These are phyloP conservation scores for Onychorhynchus coronatus DNA, from an alignment of 2,113 vertebrate genomes.

Conservation along the genomic window DNA sequence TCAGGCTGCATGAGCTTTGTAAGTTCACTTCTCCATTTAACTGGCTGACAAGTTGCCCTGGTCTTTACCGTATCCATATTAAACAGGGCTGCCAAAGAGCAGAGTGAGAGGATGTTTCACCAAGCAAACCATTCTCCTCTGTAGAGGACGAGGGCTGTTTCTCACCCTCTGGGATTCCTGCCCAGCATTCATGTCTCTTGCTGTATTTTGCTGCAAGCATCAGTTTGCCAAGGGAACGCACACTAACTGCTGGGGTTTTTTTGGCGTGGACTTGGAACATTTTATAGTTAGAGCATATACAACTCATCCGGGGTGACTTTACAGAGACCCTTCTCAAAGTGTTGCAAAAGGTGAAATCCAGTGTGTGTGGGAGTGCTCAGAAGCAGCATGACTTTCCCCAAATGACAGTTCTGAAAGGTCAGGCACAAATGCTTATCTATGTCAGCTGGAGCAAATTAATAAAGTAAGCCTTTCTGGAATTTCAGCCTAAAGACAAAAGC, in stretches of 20 bases:
- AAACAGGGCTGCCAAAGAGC: not conserved
- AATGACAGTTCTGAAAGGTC: not conserved
- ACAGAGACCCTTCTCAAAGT: not conserved
- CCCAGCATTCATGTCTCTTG: not conserved
- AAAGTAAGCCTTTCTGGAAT: not conserved
- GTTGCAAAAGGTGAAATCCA: not conserved
- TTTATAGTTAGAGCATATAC: not conserved
- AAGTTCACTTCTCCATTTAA: not conserved
- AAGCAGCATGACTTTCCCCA: not conserved
- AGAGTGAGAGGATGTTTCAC: not conserved
- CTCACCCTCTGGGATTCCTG: not conserved
- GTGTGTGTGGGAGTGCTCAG: fast-evolving
- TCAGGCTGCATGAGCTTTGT: not conserved
- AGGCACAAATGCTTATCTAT: not conserved
- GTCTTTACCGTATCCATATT: not conserved
- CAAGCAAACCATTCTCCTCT: not conserved
- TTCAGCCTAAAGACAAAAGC: not conserved
- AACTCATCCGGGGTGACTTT: not conserved
- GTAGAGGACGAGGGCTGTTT: fast-evolving
- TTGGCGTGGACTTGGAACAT: not conserved
- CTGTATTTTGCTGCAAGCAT: not conserved
- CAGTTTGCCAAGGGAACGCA: not conserved
- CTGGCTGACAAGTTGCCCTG: not conserved
- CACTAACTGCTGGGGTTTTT: not conserved
- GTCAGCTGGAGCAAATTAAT: not conserved